Evolutionary conservation across 2,797 vertebrate species (phyloP).

Genomic region (Acanthurus tractus): DNA sequence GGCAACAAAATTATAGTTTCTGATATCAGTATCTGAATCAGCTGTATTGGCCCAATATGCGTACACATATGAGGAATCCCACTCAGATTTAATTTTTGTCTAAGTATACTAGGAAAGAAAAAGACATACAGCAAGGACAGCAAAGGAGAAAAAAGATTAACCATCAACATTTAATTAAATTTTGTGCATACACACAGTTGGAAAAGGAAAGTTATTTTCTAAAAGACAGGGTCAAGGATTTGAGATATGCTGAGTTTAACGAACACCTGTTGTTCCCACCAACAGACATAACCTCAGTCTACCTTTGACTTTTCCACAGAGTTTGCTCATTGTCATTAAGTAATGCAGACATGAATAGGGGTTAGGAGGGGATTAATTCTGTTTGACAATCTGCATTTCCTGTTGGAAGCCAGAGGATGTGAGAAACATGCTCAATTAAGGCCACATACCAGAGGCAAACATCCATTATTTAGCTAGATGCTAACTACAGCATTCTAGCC

Average conservation of each 20-base stretch:
- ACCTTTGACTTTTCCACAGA: neutral
- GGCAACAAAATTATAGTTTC: neutral
- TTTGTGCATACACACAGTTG: neutral
- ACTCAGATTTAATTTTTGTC: neutral
- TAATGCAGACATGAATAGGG: constrained; percentile 10
- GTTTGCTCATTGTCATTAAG: constrained; percentile 1
- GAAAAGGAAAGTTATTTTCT: neutral
- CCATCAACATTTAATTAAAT: neutral
- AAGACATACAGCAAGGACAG: neutral
- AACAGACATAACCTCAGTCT: neutral
- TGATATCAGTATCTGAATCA: neutral
- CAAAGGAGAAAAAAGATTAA: neutral
- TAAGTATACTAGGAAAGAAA: neutral
- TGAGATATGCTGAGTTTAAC: neutral
- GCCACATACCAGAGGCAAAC: neutral
- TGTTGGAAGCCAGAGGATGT: neutral
- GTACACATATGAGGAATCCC: neutral
- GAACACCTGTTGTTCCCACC: neutral
- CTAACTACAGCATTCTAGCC: neutral
- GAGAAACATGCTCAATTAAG: constrained; percentile 11
- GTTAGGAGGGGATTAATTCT: neutral
- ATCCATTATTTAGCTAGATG: neutral
- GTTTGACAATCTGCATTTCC: constrained; percentile 2
- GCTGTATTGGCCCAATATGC: neutral
- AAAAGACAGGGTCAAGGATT: neutral